Percentiles rank a stretch among this genome's conserved stretches.
Evolutionary conservation across 2,888 invertebrate genomes (phyloP).

Genomic region (Lycocerus yunnanus): DNA sequence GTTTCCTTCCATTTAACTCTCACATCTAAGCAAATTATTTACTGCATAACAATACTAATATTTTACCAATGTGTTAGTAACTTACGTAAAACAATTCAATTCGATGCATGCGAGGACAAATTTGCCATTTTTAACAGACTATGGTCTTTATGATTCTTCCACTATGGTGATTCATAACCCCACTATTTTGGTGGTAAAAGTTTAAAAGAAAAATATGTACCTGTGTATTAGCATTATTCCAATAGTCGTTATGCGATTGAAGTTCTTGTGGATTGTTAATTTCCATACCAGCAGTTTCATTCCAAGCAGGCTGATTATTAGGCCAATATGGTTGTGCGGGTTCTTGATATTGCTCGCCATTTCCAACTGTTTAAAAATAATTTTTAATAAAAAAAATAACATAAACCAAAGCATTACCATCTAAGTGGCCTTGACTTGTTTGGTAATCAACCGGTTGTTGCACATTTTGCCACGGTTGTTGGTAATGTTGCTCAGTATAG

Average conservation of each 20-base stretch:
- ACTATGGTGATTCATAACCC: not conserved
- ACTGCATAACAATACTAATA: too few species aligned
- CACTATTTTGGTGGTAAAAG: not conserved
- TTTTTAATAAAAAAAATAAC: not conserved
- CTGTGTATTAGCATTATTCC: slow-evolving; percentile 50
- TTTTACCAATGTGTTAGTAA: not conserved
- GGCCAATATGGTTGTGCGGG: slow-evolving; percentile 44
- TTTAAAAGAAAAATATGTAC: slow-evolving; percentile 38
- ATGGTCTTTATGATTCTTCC: not conserved
- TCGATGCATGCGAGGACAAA: not conserved
- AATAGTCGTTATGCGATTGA: slow-evolving; percentile 47
- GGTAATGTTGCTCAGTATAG: slow-evolving; percentile 33
- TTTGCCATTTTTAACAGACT: not conserved
- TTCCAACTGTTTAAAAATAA: slow-evolving; percentile 38
- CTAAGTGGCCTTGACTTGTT: slow-evolving; percentile 31
- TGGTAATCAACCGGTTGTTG: slow-evolving; percentile 35
- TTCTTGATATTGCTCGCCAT: slow-evolving; percentile 44
- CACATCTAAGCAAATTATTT: too few species aligned
- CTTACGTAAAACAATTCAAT: not conserved
- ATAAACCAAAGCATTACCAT: slow-evolving; percentile 33
- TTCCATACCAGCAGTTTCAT: slow-evolving; percentile 31
- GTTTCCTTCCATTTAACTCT: too few species aligned
- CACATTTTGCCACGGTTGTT: slow-evolving; percentile 37
- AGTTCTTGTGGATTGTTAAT: slow-evolving; percentile 42
- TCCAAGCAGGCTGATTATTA: slow-evolving; percentile 40